phyloP scores from a whole-genome alignment of 2,888 invertebrate genomes.

The Tridacna gigas region DNA sequence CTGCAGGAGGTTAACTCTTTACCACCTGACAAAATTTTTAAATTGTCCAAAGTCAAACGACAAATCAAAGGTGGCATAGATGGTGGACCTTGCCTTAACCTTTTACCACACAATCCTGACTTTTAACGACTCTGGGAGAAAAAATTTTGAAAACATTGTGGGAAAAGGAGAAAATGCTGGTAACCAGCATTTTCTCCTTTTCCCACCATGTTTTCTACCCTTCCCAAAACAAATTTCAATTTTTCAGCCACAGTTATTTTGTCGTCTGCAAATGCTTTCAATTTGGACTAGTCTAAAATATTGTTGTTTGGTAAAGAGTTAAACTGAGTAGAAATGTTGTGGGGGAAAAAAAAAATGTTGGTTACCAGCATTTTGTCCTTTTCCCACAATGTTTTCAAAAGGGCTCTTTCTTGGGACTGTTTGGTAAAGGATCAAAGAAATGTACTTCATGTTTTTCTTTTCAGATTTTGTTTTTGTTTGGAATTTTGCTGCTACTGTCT shows the following conservation, averaged over 20 bases:
- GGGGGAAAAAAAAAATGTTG: no score
- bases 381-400: not conserved
- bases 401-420: not conserved
- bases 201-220: not conserved
- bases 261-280: no score
- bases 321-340: no score
- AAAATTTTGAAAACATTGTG: not conserved
- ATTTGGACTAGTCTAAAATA: no score
- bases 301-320: no score
- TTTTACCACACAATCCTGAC: not conserved
- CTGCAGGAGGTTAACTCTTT: no score
- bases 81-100: not conserved
- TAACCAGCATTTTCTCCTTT: not conserved
- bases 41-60: no score
- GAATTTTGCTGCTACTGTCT: slow-evolving; percentile 94
- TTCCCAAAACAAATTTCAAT: no score
- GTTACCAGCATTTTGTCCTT: not conserved
- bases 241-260: no score
- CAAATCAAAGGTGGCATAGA: no score
- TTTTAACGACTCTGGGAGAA: not conserved
- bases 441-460: slow-evolving; percentile 33
- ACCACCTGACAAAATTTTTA: no score
- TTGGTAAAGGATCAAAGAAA: no score
- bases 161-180: not conserved
- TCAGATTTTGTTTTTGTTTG: slow-evolving; percentile 95